Evolutionary conservation across 2,113 vertebrate species (phyloP).

Genomic region (Takifugu bimaculatus): DNA sequence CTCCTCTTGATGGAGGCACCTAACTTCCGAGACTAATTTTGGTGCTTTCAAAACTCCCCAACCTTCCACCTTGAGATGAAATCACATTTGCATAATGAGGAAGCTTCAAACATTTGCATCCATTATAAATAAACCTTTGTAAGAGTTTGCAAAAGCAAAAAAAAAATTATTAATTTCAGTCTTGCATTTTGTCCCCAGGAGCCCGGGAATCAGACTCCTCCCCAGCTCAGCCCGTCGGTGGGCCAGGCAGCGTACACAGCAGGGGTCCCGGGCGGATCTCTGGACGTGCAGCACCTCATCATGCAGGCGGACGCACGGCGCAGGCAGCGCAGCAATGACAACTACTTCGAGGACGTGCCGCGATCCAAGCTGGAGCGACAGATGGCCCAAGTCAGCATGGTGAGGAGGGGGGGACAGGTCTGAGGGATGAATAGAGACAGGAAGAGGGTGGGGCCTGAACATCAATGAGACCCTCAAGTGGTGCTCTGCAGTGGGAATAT

Average conservation of each 20-base stretch:
- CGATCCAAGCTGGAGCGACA: slow-evolving; percentile 98
- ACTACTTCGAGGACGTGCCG: slow-evolving; percentile 98
- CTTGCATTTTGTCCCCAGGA: slow-evolving; percentile 72
- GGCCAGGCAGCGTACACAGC: slow-evolving; percentile 93
- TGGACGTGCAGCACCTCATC: slow-evolving; percentile 99
- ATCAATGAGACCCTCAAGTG: background rate
- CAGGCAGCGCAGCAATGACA: slow-evolving; percentile 97
- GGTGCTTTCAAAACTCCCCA: background rate
- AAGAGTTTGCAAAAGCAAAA: no score
- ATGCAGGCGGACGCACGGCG: slow-evolving; percentile 99
- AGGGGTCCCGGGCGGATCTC: slow-evolving; percentile 82
- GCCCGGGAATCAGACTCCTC: slow-evolving; percentile 96
- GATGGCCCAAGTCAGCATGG: slow-evolving; percentile 98
- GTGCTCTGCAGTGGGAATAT: no score
- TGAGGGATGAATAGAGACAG: slow-evolving; percentile 30
- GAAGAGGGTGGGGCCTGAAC: slow-evolving; percentile 14
- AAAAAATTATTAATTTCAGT: background rate
- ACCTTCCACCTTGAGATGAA: background rate
- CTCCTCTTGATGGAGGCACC: slow-evolving; percentile 1
- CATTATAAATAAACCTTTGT: no score
- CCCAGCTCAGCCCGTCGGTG: slow-evolving; percentile 94
- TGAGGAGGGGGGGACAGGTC: slow-evolving; percentile 57
- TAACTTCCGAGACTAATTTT: slow-evolving; percentile 3
- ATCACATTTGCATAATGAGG: no score
- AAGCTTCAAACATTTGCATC: no score